These are phyloP conservation scores for Agonum fuliginosum DNA, from an alignment of 2,888 invertebrate species.

Conservation along the genomic window DNA sequence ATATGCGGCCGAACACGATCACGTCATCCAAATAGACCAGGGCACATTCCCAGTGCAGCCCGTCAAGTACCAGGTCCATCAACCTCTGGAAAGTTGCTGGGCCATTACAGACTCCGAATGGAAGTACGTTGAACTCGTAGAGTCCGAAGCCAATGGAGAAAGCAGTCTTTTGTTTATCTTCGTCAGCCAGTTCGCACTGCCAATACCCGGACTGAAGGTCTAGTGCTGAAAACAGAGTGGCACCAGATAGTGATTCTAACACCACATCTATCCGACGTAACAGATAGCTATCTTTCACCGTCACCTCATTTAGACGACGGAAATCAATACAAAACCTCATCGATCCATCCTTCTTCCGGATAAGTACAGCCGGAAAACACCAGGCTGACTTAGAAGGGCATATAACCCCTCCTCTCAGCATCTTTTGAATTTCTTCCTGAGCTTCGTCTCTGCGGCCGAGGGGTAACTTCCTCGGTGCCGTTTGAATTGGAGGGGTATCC, in stretches of 20 bases:
- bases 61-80: slow-evolving; percentile 61
- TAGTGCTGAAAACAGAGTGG: background rate
- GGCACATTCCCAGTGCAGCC: slow-evolving; percentile 59
- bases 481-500: too few relatives aligned
- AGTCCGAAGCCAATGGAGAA: background rate
- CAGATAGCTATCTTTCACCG: slow-evolving; percentile 2
- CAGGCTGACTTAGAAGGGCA: too few relatives aligned
- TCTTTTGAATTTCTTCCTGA: too few relatives aligned
- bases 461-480: too few relatives aligned
- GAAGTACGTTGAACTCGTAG: slow-evolving; percentile 17
- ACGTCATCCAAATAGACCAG: slow-evolving; percentile 60
- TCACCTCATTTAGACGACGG: background rate
- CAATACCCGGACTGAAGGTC: slow-evolving; percentile 5
- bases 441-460: too few relatives aligned
- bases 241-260: background rate
- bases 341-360: background rate
- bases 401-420: too few relatives aligned
- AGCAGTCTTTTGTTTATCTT: slow-evolving; percentile 8
- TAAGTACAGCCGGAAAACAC: background rate
- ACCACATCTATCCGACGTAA: background rate
- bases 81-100: slow-evolving; percentile 62
- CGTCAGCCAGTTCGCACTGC: background rate
- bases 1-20: slow-evolving; percentile 50
- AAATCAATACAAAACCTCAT: slow-evolving; percentile 14
- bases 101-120: slow-evolving; percentile 38